Conservation (phyloP, 2,797 vertebrate species). For the Spizella passerina region DNA sequence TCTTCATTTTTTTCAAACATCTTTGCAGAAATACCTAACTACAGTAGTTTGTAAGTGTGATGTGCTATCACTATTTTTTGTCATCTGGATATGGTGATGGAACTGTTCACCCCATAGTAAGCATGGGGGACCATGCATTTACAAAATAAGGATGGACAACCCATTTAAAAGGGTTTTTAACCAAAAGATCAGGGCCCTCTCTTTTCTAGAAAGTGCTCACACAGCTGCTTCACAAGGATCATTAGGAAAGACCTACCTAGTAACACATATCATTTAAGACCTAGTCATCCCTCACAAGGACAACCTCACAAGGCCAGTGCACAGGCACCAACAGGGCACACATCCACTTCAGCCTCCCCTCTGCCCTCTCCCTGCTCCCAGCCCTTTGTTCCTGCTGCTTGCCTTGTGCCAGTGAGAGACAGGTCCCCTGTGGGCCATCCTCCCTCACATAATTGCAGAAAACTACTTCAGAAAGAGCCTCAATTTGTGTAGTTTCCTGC, state of each 20-base stretch:
- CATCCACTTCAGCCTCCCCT: background rate
- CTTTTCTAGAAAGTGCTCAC: background rate
- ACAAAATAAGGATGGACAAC: background rate
- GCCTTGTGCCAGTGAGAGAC: background rate
- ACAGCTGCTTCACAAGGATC: background rate
- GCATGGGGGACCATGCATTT: accelerated
- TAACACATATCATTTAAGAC: background rate
- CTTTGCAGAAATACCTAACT: background rate
- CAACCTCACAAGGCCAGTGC: background rate
- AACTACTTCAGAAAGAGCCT: background rate
- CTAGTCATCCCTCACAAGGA: background rate
- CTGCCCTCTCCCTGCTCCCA: background rate
- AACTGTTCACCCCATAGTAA: background rate
- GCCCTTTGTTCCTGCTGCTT: background rate
- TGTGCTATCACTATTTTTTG: background rate
- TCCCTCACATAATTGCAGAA: background rate
- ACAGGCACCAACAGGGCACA: background rate
- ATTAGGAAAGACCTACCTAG: background rate
- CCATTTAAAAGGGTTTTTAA: background rate
- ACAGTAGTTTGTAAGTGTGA: background rate
- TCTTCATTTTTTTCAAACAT: background rate
- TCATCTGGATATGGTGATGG: background rate
- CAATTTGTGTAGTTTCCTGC: background rate
- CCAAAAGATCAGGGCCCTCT: background rate
- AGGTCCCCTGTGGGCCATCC: background rate